phyloP scores from a whole-genome alignment of 2,888 invertebrate species.

The Coremacera marginata region DNA sequence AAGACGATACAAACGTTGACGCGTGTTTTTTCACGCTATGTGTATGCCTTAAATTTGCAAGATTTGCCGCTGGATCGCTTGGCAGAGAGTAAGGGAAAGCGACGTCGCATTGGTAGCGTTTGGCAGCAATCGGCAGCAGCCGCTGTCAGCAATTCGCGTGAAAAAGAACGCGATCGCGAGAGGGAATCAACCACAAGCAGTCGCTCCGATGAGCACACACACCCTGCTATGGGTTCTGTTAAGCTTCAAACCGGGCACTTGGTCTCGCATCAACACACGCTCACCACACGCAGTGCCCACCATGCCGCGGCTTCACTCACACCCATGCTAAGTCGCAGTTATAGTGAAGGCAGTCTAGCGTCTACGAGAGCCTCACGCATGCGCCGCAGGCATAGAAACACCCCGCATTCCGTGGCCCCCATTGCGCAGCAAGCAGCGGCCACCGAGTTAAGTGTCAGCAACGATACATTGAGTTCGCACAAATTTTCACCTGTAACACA shows the following conservation, averaged over 20 bases:
- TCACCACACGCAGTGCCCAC: constrained; percentile 35
- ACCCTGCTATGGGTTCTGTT: constrained; percentile 19
- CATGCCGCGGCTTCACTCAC: constrained; percentile 54
- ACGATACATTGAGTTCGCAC: constrained; percentile 53
- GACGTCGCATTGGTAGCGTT: constrained; percentile 71
- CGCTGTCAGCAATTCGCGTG: constrained; percentile 42
- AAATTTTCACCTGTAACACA: constrained; percentile 30
- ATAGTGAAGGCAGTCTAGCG: constrained; percentile 73
- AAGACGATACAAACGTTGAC: constrained; percentile 98
- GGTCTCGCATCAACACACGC: constrained; percentile 36
- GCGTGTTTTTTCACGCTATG: constrained; percentile 92
- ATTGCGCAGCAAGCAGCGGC: constrained; percentile 53
- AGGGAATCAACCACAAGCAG: constrained; percentile 57
- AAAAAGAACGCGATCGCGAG: constrained; percentile 54
- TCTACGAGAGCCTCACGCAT: constrained; percentile 59
- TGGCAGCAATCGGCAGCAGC: constrained; percentile 63
- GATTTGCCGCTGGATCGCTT: constrained; percentile 86
- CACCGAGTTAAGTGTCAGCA: constrained; percentile 51
- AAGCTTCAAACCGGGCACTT: constrained; percentile 51
- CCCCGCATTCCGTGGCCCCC: constrained; percentile 54
- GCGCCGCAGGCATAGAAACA: constrained; percentile 52
- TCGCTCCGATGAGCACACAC: constrained; percentile 59
- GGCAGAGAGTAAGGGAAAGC: constrained; percentile 83
- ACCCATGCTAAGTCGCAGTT: constrained; percentile 70
- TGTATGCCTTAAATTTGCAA: constrained; percentile 92